Base-by-base conservation (phyloP, 2,888 invertebrate species). In the Lasiommata megera region DNA sequence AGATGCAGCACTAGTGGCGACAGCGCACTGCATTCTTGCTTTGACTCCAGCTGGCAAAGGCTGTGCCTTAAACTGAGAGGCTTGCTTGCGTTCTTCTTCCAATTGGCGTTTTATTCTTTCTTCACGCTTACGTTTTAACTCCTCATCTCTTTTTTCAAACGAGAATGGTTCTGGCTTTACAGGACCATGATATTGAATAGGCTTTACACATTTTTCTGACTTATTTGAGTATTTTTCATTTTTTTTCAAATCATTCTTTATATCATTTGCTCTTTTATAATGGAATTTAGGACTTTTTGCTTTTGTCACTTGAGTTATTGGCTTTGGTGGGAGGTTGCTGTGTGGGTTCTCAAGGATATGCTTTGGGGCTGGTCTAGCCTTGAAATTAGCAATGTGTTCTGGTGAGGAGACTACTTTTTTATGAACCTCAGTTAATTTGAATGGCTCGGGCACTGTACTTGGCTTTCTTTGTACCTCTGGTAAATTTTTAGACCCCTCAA, bases 31-130 rank as follows among this genome's bases (percentile, higher is more conserved):
- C 81, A 74, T 92, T 55, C 57, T 84, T 76, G 79, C 92, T 71
- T 69, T 92, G 67, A 79, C 86, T 67, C 66, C 80, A n/a, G 73
- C 75, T 0, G 95, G 95, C 11, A 93, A 73, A 0, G 95, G 95
- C 50, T 93, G 93, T 0, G 96, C 96, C 77, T 94, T 94, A 70
- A 96, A 96, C 64, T 92, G 92, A 0, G 92, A 82, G 0, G 92
- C 88, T 73, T 93, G 92, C 67, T 92, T 93, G 41, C 92, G 88
- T 60, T 93, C 92, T 62, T 89, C 85, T 59, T 94, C 93, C 16
- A 93, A 73, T 58, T 91, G 82, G 62, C 92, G 89, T 63, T 92
- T 92, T 7, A 95, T 92, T 66, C 90, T 90, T 67, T 93, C 92
- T 62, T 95, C 93, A 64, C 92, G 93, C 55, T 91, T 92, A 40